A percentile compares a stretch with the other conserved stretches of the same genome.
Evolutionary conservation across 2,113 vertebrate species (phyloP).

Genomic region (Etia nguti): DNA sequence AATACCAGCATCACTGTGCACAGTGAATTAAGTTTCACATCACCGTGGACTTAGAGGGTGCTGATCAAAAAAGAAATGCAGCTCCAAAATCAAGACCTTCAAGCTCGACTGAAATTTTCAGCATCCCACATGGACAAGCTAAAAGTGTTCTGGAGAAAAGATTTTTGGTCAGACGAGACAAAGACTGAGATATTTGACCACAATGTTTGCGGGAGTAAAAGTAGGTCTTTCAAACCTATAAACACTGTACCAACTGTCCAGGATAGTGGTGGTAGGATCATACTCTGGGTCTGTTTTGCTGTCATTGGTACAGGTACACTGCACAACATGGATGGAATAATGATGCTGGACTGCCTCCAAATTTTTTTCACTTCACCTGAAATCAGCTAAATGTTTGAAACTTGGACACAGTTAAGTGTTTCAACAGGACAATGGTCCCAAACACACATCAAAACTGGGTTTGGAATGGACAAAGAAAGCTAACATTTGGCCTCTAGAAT

Average conservation of each 20-base stretch:
- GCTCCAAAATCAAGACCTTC: neutral
- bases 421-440: neutral
- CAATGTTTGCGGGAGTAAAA: neutral
- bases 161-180: neutral
- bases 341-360: neutral
- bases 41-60: neutral
- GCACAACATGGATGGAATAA: neutral
- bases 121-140: neutral
- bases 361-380: neutral
- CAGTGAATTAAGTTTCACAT: neutral
- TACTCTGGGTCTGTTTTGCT: neutral
- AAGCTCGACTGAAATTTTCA: neutral
- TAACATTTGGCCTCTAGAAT: neutral
- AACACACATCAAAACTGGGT: neutral
- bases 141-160: neutral
- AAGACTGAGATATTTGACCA: neutral
- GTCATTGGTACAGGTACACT: neutral
- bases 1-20: neutral
- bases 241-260: neutral
- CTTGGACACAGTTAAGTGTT: neutral
- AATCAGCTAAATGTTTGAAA: neutral
- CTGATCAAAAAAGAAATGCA: neutral
- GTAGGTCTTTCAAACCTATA: neutral
- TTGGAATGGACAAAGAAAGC: neutral
- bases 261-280: neutral